These are phyloP conservation scores for Nibea albiflora DNA, from an alignment of 2,113 vertebrate species.

Conservation along the genomic window DNA sequence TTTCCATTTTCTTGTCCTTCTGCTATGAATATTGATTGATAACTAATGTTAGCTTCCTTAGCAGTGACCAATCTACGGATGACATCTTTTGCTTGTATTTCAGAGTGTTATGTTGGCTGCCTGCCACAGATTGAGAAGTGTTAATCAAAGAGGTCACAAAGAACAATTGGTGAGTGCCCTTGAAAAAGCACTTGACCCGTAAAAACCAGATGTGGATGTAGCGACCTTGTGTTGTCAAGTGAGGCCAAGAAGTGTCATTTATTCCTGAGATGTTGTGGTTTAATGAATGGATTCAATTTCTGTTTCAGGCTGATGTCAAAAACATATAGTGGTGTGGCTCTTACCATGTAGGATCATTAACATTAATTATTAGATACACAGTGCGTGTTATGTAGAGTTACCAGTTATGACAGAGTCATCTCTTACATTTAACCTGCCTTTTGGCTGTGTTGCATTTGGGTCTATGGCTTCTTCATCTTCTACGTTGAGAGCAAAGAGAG, in stretches of 20 bases:
- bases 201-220: neutral
- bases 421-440: neutral
- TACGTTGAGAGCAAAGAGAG: neutral
- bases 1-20: constrained; percentile 17
- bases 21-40: neutral
- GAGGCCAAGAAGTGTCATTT: neutral
- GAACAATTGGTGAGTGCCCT: constrained; percentile 12
- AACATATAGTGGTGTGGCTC: neutral
- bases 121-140: constrained; percentile 21
- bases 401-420: neutral
- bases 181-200: constrained; percentile 30
- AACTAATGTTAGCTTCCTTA: neutral
- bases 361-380: neutral
- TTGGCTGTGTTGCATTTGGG: neutral
- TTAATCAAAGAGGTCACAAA: neutral
- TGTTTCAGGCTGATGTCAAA: neutral
- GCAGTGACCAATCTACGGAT: constrained; percentile 1
- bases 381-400: neutral
- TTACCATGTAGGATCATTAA: neutral
- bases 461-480: neutral
- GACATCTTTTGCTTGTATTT: neutral
- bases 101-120: constrained; percentile 1
- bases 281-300: neutral
- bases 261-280: neutral
- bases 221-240: neutral